Conservation (phyloP, 23 tunicate species). For the Trididemnum clinides region DNA sequence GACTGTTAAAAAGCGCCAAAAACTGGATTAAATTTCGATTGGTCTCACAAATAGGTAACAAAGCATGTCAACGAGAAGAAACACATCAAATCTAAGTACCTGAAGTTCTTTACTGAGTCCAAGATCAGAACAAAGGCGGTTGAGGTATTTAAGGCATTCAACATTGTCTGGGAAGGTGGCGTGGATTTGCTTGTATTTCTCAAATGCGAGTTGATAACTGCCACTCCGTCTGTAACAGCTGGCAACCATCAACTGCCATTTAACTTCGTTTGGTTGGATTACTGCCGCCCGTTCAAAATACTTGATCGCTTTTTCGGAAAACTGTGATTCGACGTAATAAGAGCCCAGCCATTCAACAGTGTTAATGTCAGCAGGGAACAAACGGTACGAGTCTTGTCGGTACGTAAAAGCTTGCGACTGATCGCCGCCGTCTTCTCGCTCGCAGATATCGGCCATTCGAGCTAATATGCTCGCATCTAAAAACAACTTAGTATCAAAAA, state of each 20-base stretch:
- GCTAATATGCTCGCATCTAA: conserved; percentile 87
- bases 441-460: conserved; percentile 83
- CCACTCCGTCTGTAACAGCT: conserved; percentile 94
- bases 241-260: conserved; percentile 99
- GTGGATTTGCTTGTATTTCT: conserved; percentile 96
- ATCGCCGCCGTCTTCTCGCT: conserved; percentile 86
- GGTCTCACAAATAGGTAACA: too few species aligned
- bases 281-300: conserved; percentile 94
- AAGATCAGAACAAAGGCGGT: conserved; percentile 84
- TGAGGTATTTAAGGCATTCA: conserved; percentile 88
- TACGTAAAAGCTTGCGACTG: conserved; percentile 93
- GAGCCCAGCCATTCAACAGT: conserved; percentile 95
- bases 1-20: too few species aligned
- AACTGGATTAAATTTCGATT: too few species aligned
- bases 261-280: conserved; percentile 94
- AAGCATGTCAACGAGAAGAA: too few species aligned
- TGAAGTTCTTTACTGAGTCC: conserved; percentile 81
- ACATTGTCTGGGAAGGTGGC: conserved; percentile 90
- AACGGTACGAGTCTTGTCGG: conserved; percentile 79
- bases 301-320: conserved; percentile 89
- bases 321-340: conserved; percentile 91
- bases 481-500: too few species aligned
- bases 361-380: conserved; percentile 96
- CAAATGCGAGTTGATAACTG: conserved; percentile 84
- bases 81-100: conserved; percentile 29